A percentile compares a stretch with the other conserved stretches of the same genome.
These are phyloP conservation scores for Lagocephalus sceleratus DNA, from an alignment of 2,797 vertebrate species.

Conservation along the genomic window DNA sequence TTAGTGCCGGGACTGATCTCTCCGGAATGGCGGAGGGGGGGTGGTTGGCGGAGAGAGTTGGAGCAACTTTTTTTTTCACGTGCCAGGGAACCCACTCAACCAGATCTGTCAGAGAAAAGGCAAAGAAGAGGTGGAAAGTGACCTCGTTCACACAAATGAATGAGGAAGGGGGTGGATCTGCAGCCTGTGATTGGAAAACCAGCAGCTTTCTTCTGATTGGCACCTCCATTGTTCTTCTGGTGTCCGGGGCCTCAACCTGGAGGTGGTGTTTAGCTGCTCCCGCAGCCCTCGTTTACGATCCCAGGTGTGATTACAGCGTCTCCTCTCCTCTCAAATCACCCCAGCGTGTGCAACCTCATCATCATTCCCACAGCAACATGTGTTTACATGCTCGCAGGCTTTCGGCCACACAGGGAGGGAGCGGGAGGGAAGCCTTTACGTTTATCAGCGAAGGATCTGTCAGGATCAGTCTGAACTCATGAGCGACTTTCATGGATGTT, in stretches of 20 bases:
- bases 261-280: conserved; percentile 52
- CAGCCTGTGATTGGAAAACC: too few relatives aligned
- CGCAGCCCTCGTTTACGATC: conserved; percentile 56
- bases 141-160: not conserved
- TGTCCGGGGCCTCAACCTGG: not conserved
- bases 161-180: too few relatives aligned
- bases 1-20: conserved; percentile 38
- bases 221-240: not conserved
- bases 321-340: conserved; percentile 25
- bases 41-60: conserved; percentile 10
- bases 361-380: conserved; percentile 62
- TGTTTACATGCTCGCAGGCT: conserved; percentile 62
- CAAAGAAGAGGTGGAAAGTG: conserved; percentile 4
- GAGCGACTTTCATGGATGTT: not conserved
- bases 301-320: conserved; percentile 58
- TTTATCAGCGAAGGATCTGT: too few relatives aligned
- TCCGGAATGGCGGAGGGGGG: conserved; percentile 18
- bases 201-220: not conserved
- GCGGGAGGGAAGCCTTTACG: not conserved
- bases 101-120: conserved; percentile 33
- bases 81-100: conserved; percentile 33
- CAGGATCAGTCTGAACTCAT: not conserved
- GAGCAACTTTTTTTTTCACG: conserved; percentile 30
- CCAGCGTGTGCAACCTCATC: conserved; percentile 40
- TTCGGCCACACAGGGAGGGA: conserved; percentile 19